These are phyloP conservation scores for Spialia ferax DNA, from an alignment of 2,888 invertebrate genomes.

Conservation along the genomic window DNA sequence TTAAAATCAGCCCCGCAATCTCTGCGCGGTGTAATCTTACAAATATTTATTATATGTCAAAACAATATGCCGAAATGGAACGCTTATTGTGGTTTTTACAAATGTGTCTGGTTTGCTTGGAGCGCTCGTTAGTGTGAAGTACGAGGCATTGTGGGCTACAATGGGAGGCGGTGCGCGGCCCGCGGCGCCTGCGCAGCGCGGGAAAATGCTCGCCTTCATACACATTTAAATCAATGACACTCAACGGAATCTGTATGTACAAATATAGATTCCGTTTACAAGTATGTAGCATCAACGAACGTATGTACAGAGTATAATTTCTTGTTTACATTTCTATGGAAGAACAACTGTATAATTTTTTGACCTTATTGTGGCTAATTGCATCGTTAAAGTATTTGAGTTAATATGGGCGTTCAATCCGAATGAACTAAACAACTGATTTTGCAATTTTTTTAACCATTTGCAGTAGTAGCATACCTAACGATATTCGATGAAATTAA, in stretches of 20 bases:
- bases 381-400: too few relatives aligned
- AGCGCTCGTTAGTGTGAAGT: slow-evolving; percentile 85
- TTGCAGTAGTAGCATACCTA: too few relatives aligned
- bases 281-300: too few relatives aligned
- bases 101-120: slow-evolving; percentile 81
- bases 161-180: slow-evolving; percentile 76
- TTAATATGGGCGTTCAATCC: too few relatives aligned
- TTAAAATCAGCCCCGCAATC: slow-evolving; percentile 76
- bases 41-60: slow-evolving; percentile 87
- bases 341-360: too few relatives aligned
- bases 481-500: too few relatives aligned
- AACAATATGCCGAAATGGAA: slow-evolving; percentile 86
- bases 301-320: too few relatives aligned
- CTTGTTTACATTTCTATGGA: too few relatives aligned
- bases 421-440: too few relatives aligned
- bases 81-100: slow-evolving; percentile 85
- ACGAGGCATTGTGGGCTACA: slow-evolving; percentile 83
- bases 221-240: slow-evolving; percentile 74
- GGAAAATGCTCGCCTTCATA: slow-evolving; percentile 60
- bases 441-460: too few relatives aligned
- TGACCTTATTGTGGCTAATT: too few relatives aligned
- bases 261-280: not conserved
- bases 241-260: slow-evolving; percentile 31
- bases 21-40: slow-evolving; percentile 76
- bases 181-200: slow-evolving; percentile 66